Evolutionary conservation across 2,797 vertebrate genomes (phyloP), one percentile per base, ranked within the genome.

Genomic region (Crenuchus spilurus): DNA sequence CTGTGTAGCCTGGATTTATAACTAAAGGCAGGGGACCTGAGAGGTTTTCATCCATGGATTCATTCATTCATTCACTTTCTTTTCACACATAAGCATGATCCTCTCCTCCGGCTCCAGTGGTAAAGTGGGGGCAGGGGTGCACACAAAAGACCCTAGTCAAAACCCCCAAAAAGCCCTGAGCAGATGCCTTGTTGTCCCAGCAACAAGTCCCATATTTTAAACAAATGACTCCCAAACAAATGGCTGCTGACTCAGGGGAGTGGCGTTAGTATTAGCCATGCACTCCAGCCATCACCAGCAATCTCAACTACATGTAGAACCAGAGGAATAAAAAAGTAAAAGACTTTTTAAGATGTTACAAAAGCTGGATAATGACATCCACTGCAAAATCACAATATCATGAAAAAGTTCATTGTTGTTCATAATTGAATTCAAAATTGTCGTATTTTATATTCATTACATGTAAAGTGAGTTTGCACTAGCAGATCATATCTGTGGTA

Each of bases 71-170:
- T 31, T 37, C 20, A 61, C 30, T 49, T 51, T 61, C 80, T 86
- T 85, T 84, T 80, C 82, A 84, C 82, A 83, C 83, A 55, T 86
- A 80, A 84, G 85, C 84, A 82, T 63, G 77, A 58, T 77, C 72
- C 77, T 82, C 83, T 70, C 84, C 76, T 76, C 72, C 69, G 10
- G 4, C 18, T 68, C 10, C 5, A 6, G 76, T 54, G 83, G 72
- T 79, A 78, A 64, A 71, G 1, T 64, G 81, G 86, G 85, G 86
- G 87, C 84, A 84, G 84, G 85, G 46, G 76, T 46, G 5, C 70
- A 74, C 84, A 87, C 85, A 90, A 89, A 83, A 77, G 79, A 0
- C 49, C 10, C 22, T 57, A n/a, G 75, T 87, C 84, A 88, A 88
- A 86, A 75, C 64, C 42, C 65, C 57, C 70, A 41, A 75, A 70